Evolutionary conservation across 2,888 invertebrate species (phyloP), one percentile per base, ranked within the genome.

Genomic region (Hydrotaea cyrtoneurina): DNA sequence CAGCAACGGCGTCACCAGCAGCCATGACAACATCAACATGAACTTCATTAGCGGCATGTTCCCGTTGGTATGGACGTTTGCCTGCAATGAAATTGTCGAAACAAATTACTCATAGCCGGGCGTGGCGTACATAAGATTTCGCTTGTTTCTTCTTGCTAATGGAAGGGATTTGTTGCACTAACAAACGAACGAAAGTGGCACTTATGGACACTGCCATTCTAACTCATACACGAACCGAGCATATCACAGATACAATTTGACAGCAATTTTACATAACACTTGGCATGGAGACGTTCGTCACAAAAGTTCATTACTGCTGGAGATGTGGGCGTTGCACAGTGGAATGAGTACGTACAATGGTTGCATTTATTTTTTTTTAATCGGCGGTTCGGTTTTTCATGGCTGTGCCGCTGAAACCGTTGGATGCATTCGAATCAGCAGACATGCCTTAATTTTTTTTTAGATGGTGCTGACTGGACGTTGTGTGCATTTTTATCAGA

Each of bases 251-350:
- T 59, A 15, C 59, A 59, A 69, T 73, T 69, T 69, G 26, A 77
- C 76, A 80, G 77, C 23, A 77, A 73, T 77, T 80, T 83, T 76
- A 72, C 76, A 73, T 73, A 72, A 77, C 53, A 82, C 79, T 80
- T 80, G 71, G 21, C 46, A 59, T 11, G 59, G 59, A 77, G 43
- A 26, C 75, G 75, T 71, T 5, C 55, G 21, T 57, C 21, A 11
- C 31, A 19, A 21, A 59, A 15, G 26, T 59, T 26, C 15, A 26
- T 26, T 26, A 59, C 59, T 59, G 23, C 15, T 59, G 59, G 26
- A 23, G 23, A 10, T 15, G 13, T 5, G 55, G 23, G 21, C 11
- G 21, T 15, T 13, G 43, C 43, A 43, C 43, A 43, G 43, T 43
- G 43, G 43, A 11, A 43, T 13, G 10, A 7, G 10, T 39, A 39